Base-by-base conservation (phyloP, 2,113 vertebrate species). In the Paracanthobrama guichenoti region DNA sequence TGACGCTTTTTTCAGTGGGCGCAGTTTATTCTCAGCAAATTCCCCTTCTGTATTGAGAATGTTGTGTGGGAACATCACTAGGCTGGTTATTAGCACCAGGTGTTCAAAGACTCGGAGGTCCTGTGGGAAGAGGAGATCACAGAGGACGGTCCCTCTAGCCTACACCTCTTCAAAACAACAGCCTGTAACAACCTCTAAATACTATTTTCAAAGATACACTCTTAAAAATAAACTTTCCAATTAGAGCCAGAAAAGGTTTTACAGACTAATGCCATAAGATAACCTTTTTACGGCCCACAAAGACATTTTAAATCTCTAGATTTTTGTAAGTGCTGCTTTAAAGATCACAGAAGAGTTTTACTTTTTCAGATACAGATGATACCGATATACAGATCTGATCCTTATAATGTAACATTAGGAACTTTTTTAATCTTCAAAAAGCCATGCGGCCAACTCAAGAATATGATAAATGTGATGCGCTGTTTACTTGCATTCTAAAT, bases 21-120 rank as follows among this genome's bases (percentile, higher is more conserved):
- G 14, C 26, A 76, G 28, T 31, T 50, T 11, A 28, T 64, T 16
- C 60, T 62, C 64, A 7, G 46, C 3, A 9, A 75, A 39, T 48
- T 79, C 39, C 28, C 24, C 57, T n/a, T 66, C 22, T 53, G 42
- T 44, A 55, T 76, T 55, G 66, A 20, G 53, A 50, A 69, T 82
- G 35, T 82, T 82, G 57, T 82, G 42, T 71, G 73, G 85, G 39
- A 82, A 79, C 42, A 73, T 69, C 57, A 72, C 57, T 83, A 50
- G 64, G 57, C 50, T 62, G 48, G 83, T 50, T 73, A 80, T 85
- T 69, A 85, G 24, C 39, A 85, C 78, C 72, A 82, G 74, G 74
- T 84, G 85, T 71, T 62, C 64, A 55, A 69, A 71, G 64, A 31
- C 13, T 60, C 24, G 1, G 20, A 60, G 6, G 55, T 24, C 35